These are phyloP conservation scores for Mormyrus lacerda DNA, from an alignment of 2,113 vertebrate species.

Conservation along the genomic window DNA sequence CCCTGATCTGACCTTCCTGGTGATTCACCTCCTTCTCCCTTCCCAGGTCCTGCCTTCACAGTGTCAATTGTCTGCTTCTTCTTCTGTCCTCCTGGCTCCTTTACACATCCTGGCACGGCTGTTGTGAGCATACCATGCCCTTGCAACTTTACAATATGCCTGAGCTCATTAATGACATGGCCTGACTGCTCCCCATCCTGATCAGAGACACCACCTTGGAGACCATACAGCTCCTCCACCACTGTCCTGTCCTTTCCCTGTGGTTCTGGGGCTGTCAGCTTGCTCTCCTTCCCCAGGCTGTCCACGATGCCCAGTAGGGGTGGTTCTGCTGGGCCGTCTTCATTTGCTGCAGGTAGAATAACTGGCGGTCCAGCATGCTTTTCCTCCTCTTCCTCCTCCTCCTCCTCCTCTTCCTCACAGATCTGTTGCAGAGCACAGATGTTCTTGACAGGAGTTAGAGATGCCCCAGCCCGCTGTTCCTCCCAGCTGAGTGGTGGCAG, in stretches of 20 bases:
- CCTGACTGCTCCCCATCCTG: not conserved
- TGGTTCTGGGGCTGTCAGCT: not conserved
- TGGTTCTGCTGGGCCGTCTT: not conserved
- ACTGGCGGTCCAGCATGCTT: not conserved
- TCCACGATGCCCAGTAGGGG: not conserved
- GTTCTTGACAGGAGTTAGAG: constrained; percentile 45
- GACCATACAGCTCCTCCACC: not conserved
- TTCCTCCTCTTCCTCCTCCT: constrained; percentile 59
- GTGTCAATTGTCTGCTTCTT: not conserved
- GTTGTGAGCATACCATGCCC: not conserved
- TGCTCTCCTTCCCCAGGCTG: not conserved
- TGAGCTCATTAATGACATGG: not conserved
- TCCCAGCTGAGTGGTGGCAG: constrained; percentile 28
- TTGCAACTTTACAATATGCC: not conserved
- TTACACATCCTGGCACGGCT: not conserved
- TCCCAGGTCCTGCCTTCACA: not conserved
- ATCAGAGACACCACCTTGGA: not conserved
- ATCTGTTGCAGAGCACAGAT: constrained; percentile 70
- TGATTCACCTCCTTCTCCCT: constrained; percentile 28
- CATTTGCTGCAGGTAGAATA: not conserved
- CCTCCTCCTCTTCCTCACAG: constrained; percentile 77
- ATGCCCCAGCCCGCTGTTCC: not conserved
- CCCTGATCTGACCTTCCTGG: not conserved
- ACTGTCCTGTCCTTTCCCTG: not conserved
- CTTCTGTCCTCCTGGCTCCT: constrained; percentile 1